Percentiles rank a stretch among this genome's conserved stretches.
These are phyloP conservation scores for Triops cancriformis DNA, from an alignment of 1,140 invertebrate species.

Conservation along the genomic window DNA sequence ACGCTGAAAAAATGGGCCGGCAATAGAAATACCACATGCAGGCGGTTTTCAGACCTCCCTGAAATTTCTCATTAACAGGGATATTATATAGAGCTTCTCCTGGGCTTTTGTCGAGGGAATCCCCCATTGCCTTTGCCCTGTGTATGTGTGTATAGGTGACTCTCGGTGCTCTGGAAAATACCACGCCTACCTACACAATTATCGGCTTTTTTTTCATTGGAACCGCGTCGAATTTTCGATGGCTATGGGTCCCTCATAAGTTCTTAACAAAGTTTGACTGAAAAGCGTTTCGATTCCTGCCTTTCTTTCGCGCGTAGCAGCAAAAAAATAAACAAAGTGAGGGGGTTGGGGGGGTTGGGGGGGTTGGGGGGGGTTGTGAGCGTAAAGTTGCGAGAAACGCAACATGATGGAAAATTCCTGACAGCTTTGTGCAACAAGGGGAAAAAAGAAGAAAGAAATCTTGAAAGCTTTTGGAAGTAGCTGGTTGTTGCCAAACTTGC, in stretches of 20 bases:
- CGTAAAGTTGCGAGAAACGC: not conserved
- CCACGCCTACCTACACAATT: not conserved
- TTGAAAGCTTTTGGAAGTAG: not conserved
- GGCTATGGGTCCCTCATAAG: not conserved
- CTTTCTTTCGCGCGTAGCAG: not conserved
- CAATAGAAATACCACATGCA: not conserved
- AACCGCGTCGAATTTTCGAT: not conserved
- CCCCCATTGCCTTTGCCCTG: not conserved
- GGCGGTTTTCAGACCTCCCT: not conserved
- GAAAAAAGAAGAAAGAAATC: not conserved
- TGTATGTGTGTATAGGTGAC: not conserved
- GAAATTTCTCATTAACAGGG: constrained; percentile 3
- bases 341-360: no score
- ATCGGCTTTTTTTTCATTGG: not conserved
- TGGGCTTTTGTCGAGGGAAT: not conserved
- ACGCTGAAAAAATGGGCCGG: not conserved
- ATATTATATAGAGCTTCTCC: not conserved
- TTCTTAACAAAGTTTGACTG: not conserved
- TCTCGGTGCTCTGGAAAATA: not conserved
- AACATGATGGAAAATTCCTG: not conserved
- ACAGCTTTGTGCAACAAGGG: not conserved
- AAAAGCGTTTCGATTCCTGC: not conserved
- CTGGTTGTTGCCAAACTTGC: not conserved
- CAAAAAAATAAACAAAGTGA: not conserved
- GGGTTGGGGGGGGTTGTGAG: not conserved